Percentiles rank a stretch among this genome's conserved stretches.
phyloP scores from a whole-genome alignment of 2,113 vertebrate genomes.

The Heterotis niloticus region DNA sequence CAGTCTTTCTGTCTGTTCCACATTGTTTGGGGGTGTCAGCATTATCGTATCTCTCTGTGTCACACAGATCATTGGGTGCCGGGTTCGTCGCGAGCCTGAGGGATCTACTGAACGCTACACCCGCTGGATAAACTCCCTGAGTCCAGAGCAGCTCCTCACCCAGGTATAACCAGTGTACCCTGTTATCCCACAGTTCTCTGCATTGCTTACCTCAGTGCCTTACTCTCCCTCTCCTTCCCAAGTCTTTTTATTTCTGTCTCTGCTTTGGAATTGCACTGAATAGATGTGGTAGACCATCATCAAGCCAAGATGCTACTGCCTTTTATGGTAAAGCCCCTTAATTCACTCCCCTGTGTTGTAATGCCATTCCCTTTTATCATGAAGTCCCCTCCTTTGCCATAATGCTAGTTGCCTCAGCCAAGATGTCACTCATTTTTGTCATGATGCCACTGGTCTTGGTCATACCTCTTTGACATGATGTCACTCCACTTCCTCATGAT shows the following conservation, averaged over 20 bases:
- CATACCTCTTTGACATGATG: too few relatives aligned
- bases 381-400: too few relatives aligned
- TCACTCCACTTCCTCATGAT: neutral
- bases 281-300: too few relatives aligned
- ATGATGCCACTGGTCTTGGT: too few relatives aligned
- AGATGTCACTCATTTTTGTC: too few relatives aligned
- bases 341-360: too few relatives aligned
- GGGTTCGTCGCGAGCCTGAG: constrained; percentile 72
- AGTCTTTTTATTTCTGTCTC: too few relatives aligned
- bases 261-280: too few relatives aligned
- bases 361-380: too few relatives aligned
- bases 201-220: neutral
- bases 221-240: neutral
- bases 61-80: constrained; percentile 83
- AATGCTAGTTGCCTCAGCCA: too few relatives aligned
- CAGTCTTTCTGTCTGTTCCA: neutral
- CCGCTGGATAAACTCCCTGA: constrained; percentile 85
- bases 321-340: too few relatives aligned
- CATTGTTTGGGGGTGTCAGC: neutral
- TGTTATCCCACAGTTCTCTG: neutral
- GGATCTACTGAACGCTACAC: constrained; percentile 88
- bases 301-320: too few relatives aligned
- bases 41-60: neutral
- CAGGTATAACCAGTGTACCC: constrained; percentile 66
- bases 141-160: constrained; percentile 76